Conservation (phyloP, 2,113 vertebrate species). For the Nothocercus nigrocapillus region DNA sequence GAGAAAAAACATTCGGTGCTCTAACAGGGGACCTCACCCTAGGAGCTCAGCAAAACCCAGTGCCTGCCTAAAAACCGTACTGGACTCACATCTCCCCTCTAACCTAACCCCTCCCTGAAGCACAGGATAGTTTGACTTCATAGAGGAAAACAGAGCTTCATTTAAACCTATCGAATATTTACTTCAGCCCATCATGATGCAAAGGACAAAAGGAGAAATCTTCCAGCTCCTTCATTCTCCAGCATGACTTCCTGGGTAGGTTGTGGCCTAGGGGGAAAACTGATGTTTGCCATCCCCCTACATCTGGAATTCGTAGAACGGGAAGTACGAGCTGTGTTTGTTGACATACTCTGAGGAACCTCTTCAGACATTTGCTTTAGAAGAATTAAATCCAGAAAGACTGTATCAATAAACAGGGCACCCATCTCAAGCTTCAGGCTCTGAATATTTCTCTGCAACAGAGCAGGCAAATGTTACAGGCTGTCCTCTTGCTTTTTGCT, state of each 20-base stretch:
- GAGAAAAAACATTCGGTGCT: not conserved
- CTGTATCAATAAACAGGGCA: not conserved
- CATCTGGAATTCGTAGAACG: not conserved
- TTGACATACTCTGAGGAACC: not conserved
- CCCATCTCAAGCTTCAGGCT: not conserved
- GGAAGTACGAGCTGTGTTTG: not conserved
- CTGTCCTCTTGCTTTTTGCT: not conserved
- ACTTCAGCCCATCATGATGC: not conserved
- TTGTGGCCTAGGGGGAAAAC: not conserved
- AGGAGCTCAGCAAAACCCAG: not conserved
- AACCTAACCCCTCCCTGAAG: not conserved
- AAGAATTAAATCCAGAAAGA: not conserved
- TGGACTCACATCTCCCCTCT: not conserved
- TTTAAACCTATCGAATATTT: not conserved
- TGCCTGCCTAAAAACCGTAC: fast-evolving
- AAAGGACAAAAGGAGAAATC: not conserved
- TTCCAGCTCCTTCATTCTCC: not conserved
- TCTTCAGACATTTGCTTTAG: not conserved
- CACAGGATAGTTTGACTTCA: not conserved
- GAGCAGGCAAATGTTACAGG: not conserved
- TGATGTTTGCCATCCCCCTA: not conserved
- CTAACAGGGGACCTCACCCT: not conserved
- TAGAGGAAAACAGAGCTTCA: not conserved
- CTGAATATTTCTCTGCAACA: not conserved
- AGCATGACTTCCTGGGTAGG: not conserved